A percentile compares a stretch with the other conserved stretches of the same genome.
These are phyloP conservation scores for Malurus elegans DNA, from an alignment of 2,113 vertebrate species.

Conservation along the genomic window DNA sequence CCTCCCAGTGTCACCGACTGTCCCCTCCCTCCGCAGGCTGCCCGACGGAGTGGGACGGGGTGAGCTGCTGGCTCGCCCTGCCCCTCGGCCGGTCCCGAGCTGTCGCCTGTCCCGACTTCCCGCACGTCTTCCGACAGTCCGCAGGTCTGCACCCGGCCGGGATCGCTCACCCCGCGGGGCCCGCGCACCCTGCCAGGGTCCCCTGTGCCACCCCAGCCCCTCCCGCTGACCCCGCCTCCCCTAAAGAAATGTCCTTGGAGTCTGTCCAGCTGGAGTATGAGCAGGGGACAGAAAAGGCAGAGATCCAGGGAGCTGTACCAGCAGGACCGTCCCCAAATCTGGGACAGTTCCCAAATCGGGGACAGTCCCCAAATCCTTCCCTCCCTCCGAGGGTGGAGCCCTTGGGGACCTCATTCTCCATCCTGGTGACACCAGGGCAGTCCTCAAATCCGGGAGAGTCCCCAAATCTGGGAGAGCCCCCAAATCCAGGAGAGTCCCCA, in stretches of 20 bases:
- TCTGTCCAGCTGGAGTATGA: not conserved
- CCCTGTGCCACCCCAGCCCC: not conserved
- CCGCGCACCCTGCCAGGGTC: not conserved
- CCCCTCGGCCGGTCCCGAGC: slow-evolving; percentile 3
- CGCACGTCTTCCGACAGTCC: slow-evolving; percentile 15
- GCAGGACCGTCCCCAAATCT: not conserved
- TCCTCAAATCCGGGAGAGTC: not conserved
- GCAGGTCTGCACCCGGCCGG: not conserved
- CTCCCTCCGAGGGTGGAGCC: too few species aligned
- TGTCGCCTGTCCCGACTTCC: slow-evolving; percentile 41
- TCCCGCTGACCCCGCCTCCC: not conserved
- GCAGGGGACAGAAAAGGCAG: not conserved
- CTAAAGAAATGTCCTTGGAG: not conserved
- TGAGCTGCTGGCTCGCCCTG: slow-evolving; percentile 64
- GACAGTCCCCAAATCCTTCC: not conserved
- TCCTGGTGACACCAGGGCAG: not conserved
- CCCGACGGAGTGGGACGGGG: slow-evolving; percentile 66
- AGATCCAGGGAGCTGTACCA: not conserved
- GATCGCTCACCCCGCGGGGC: not conserved
- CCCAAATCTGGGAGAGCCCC: not conserved
- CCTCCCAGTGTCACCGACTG: rapidly evolving
- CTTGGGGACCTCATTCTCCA: not conserved
- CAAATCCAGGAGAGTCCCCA: not conserved
- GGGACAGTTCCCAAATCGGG: not conserved
- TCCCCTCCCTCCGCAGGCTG: slow-evolving; percentile 44